phyloP scores from a whole-genome alignment of 1,140 invertebrate species.

The Meteorus sp. region DNA sequence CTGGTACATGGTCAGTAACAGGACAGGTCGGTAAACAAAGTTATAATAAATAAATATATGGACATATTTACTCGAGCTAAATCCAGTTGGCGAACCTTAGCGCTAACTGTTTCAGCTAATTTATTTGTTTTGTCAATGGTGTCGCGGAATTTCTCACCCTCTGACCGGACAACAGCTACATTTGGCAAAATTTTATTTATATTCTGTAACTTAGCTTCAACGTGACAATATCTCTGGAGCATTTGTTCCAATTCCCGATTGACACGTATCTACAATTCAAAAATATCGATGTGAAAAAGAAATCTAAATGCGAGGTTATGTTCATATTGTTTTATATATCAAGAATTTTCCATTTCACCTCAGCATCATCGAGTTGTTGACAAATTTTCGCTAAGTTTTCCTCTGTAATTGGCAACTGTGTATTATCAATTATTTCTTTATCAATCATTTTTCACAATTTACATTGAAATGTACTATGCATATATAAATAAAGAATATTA shows the following conservation, averaged over 20 bases:
- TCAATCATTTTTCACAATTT: conserved; percentile 3
- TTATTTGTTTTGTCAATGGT: conserved; percentile 87
- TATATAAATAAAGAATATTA: no score
- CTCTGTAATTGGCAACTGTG: conserved; percentile 39
- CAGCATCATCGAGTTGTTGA: conserved; percentile 43
- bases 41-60: conserved; percentile 18
- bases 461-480: no score
- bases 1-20: no score
- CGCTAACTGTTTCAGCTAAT: conserved; percentile 91
- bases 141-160: conserved; percentile 75
- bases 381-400: conserved; percentile 43
- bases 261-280: conserved; percentile 59
- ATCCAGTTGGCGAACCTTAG: conserved; percentile 94
- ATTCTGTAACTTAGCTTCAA: conserved; percentile 70
- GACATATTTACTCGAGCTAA: conserved; percentile 77
- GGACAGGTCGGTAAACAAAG: neutral
- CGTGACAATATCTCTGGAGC: conserved; percentile 62
- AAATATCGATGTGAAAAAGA: conserved; percentile 7
- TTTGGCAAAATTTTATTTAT: conserved; percentile 70
- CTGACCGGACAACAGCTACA: conserved; percentile 68
- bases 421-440: conserved; percentile 15
- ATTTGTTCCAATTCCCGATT: conserved; percentile 65
- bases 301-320: conserved; percentile 6
- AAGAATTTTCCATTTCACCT: conserved; percentile 32
- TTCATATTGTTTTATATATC: conserved; percentile 19